Evolutionary conservation across 2,888 invertebrate genomes (phyloP).

Genomic region (Euspilapteryx auroguttella): DNA sequence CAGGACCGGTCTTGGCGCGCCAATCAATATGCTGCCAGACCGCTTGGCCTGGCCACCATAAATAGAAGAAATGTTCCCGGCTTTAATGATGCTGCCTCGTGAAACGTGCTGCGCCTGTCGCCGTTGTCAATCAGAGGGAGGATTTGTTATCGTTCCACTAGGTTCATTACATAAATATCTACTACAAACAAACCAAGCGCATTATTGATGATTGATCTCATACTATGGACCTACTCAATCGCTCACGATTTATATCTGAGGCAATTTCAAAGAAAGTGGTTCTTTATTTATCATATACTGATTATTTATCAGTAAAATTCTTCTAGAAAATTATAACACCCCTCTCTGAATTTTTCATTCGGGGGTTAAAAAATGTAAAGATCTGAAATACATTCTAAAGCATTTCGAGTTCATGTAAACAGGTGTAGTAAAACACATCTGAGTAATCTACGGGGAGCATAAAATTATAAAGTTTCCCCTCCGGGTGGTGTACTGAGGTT

Average conservation of each 20-base stretch:
- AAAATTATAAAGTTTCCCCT: slow-evolving; percentile 36
- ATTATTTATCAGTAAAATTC: too few species aligned
- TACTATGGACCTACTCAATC: too few species aligned
- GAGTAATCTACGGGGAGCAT: slow-evolving; percentile 17
- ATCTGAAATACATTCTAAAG: too few species aligned
- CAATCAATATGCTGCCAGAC: slow-evolving; percentile 44
- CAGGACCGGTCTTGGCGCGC: slow-evolving; percentile 20
- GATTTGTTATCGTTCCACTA: slow-evolving; percentile 5
- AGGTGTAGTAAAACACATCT: slow-evolving; percentile 15
- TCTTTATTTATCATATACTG: too few species aligned
- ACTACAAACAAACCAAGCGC: too few species aligned
- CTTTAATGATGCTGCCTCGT: slow-evolving; percentile 33
- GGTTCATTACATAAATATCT: neutral
- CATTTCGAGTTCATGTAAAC: slow-evolving; percentile 10
- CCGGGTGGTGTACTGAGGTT: slow-evolving; percentile 6
- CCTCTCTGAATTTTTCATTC: too few species aligned
- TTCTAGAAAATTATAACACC: too few species aligned
- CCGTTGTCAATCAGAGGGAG: slow-evolving; percentile 35
- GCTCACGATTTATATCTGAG: too few species aligned
- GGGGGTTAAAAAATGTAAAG: too few species aligned
- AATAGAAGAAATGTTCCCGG: slow-evolving; percentile 34
- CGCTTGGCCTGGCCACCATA: slow-evolving; percentile 41
- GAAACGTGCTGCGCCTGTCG: slow-evolving; percentile 27
- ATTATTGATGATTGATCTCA: too few species aligned
- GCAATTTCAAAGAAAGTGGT: too few species aligned